Base-by-base conservation (phyloP, 2,113 vertebrate species). In the Vulpes vulpes region DNA sequence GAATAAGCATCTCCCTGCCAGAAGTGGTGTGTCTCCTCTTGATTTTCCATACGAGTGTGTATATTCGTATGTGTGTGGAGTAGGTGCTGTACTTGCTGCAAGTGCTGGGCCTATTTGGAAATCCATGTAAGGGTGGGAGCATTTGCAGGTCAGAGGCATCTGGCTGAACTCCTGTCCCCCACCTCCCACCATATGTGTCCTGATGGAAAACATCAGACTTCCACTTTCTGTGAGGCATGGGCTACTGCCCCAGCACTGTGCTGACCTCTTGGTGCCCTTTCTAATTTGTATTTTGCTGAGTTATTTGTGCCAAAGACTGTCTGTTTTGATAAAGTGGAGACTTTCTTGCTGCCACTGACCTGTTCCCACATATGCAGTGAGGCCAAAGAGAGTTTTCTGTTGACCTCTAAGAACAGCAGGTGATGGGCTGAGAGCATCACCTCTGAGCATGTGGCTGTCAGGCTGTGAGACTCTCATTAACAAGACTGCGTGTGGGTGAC, bases 261-360 rank as follows among this genome's bases (percentile, higher is more conserved):
- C 80, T 93, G 71, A 96, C 89, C 87, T 95, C 97, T 97, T 95
- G 97, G 97, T 95, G 97, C 96, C 95, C 1, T 95, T 98, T 96
- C 95, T 96, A 96, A 98, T 98, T 98, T 98, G 97, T 98, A 65
- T 83, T 96, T 98, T 96, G 97, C 97, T 87, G 97, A 98, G 96
- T 95, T 94, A 97, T 89, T 96, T 95, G 89, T 95, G 86, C 97
- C 94, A 97, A 98, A 97, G 96, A 98, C 97, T 53, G 95, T 98
- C 97, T 98, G 87, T 98, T 98, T 98, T 96, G 95, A 98, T 98
- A 97, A 98, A 97, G 92, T 93, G 81, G 95, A 98, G 97, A 96
- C 73, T 96, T 97, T 95, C 90, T 98, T 96, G 92, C 95, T 94
- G 94, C 78, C 91, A 30, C 1, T 74, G 83, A 93, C 92, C 98